Evolutionary conservation across 2,888 invertebrate genomes (phyloP).

Genomic region (Caradrina kadenii): DNA sequence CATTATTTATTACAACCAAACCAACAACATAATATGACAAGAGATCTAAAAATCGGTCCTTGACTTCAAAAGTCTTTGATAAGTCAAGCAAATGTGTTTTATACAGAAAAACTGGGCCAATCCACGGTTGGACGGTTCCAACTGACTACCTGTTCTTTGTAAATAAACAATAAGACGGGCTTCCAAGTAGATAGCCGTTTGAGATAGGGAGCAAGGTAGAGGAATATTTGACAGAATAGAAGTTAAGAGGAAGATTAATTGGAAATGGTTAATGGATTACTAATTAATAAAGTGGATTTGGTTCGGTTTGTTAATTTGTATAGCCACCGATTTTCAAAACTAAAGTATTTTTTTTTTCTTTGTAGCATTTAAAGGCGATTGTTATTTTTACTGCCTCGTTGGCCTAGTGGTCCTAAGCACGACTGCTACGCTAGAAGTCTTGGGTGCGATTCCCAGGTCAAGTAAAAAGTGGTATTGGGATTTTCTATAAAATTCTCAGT

Average conservation of each 20-base stretch:
- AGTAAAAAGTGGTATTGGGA: no score
- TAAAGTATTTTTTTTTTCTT: no score
- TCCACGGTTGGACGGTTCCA: slow-evolving; percentile 48
- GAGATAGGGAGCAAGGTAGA: slow-evolving; percentile 50
- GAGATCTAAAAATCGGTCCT: slow-evolving; percentile 36
- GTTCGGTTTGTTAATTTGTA: no score
- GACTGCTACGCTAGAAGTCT: no score
- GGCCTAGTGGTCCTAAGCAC: no score
- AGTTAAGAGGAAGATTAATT: not conserved
- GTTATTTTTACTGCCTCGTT: no score
- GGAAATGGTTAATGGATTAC: not conserved
- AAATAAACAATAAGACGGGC: slow-evolving; percentile 80
- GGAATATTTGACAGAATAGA: not conserved
- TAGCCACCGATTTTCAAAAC: no score
- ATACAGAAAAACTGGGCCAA: slow-evolving; percentile 45
- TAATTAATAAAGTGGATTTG: no score
- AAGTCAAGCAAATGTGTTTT: slow-evolving; percentile 60
- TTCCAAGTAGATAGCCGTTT: slow-evolving; percentile 56
- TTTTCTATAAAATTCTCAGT: no score
- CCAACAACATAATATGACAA: slow-evolving; percentile 10
- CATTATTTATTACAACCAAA: slow-evolving; percentile 18
- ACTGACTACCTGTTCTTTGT: slow-evolving; percentile 70
- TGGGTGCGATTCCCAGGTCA: no score
- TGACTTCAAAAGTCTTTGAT: slow-evolving; percentile 56
- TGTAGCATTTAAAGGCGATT: no score